Percentiles rank a stretch among this genome's conserved stretches.
These are phyloP conservation scores for Andrena bicolor DNA, from an alignment of 2,888 invertebrate species.

Conservation along the genomic window DNA sequence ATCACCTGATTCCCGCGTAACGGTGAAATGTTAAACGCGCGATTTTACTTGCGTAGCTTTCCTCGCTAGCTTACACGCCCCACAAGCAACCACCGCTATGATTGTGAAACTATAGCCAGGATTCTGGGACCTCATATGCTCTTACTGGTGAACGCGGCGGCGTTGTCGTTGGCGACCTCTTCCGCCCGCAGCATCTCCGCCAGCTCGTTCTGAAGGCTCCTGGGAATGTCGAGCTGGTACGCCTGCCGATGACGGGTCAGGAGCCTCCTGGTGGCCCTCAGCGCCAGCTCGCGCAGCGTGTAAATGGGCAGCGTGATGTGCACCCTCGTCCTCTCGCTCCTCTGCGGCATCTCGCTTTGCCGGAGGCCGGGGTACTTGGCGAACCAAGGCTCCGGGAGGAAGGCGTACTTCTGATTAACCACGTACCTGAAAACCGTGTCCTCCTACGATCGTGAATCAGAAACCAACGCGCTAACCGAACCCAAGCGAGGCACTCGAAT, in stretches of 20 bases:
- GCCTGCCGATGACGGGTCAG: constrained; percentile 75
- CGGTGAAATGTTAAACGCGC: too few relatives aligned
- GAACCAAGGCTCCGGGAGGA: constrained; percentile 77
- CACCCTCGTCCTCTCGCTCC: constrained; percentile 70
- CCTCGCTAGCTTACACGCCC: background rate
- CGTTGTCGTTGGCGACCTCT: background rate
- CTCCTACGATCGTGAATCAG: background rate
- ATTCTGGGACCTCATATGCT: too few relatives aligned
- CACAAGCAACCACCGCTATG: background rate
- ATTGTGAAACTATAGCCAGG: too few relatives aligned
- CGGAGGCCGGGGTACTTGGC: background rate
- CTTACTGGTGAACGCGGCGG: too few relatives aligned
- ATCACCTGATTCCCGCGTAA: background rate
- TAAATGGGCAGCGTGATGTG: constrained; percentile 77
- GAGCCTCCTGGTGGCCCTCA: constrained; percentile 75
- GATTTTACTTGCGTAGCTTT: constrained; percentile 5
- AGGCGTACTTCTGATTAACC: constrained; percentile 77
- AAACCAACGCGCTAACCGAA: too few relatives aligned
- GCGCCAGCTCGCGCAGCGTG: constrained; percentile 75
- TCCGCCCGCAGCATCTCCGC: constrained; percentile 68
- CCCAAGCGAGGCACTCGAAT: background rate
- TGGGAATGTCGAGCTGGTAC: constrained; percentile 79
- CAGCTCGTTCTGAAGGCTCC: constrained; percentile 77
- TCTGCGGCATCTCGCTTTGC: constrained; percentile 55
- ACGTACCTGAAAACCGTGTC: constrained; percentile 74